Evolutionary conservation across 2,888 invertebrate species (phyloP).

Genomic region (Plutella xylostella): DNA sequence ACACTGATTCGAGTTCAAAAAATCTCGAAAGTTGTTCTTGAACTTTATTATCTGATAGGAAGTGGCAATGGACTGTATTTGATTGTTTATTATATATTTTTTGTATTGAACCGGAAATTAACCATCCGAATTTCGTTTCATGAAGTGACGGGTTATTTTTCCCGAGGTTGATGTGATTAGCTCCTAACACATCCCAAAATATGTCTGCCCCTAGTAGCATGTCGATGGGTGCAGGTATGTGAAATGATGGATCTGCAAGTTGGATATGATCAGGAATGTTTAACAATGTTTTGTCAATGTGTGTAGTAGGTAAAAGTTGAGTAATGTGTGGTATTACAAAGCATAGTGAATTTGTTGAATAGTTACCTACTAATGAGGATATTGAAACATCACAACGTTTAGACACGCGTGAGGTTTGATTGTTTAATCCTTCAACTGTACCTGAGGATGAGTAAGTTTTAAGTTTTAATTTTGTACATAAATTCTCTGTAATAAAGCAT

Average conservation of each 20-base stretch:
- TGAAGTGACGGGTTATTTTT: constrained; percentile 6
- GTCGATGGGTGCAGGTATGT: constrained; percentile 7
- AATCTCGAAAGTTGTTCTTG: constrained; percentile 2
- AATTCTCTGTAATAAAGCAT: constrained; percentile 4
- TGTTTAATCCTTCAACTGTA: constrained; percentile 3
- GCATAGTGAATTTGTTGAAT: no score
- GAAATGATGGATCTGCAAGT: constrained; percentile 15
- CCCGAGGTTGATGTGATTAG: constrained; percentile 7
- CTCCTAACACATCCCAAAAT: constrained; percentile 7
- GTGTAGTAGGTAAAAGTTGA: no score
- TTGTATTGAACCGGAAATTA: constrained; percentile 9
- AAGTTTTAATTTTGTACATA: constrained; percentile 2
- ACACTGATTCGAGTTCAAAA: constrained; percentile 4
- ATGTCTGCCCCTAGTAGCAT: constrained; percentile 12
- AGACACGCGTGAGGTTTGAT: background rate
- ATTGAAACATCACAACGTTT: constrained; percentile 3
- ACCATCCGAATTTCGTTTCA: constrained; percentile 14
- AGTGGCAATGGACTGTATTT: constrained; percentile 1
- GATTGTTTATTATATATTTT: background rate
- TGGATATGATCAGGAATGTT: constrained; percentile 8
- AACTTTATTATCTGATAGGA: background rate
- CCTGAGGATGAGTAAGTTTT: background rate
- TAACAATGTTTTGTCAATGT: constrained; percentile 7
- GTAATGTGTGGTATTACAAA: constrained; percentile 12
- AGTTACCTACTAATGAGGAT: no score